Conservation (phyloP, 2,888 invertebrate genomes). For the Ennomos quercinarius region DNA sequence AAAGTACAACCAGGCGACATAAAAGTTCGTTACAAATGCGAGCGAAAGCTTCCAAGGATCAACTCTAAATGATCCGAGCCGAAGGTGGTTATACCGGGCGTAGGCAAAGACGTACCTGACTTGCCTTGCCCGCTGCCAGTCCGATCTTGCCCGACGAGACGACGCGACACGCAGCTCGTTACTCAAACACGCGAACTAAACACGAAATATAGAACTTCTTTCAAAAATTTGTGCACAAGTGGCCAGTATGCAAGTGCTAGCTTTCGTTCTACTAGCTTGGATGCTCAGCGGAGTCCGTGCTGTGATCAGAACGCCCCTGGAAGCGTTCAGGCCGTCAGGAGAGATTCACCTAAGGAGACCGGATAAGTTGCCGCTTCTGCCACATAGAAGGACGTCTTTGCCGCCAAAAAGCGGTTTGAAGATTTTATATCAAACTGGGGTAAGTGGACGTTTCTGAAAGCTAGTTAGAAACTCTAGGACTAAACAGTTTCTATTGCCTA, state of each 20-base stretch:
- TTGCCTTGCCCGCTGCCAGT: conserved; percentile 75
- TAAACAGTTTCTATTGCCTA: too few species aligned
- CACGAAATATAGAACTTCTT: conserved; percentile 44
- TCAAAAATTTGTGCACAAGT: conserved; percentile 50
- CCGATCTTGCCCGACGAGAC: conserved; percentile 69
- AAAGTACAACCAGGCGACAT: not conserved
- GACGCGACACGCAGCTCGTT: conserved; percentile 66
- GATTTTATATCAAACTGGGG: conserved; percentile 91
- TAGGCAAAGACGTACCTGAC: conserved; percentile 82
- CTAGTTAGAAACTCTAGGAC: conserved; percentile 5
- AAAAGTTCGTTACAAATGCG: conserved; percentile 12
- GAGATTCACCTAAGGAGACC: conserved; percentile 79
- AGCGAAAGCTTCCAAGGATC: conserved; percentile 62
- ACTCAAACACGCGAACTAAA: conserved; percentile 51
- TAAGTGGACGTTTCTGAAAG: conserved; percentile 72
- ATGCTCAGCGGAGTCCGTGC: conserved; percentile 68
- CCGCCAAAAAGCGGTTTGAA: conserved; percentile 83
- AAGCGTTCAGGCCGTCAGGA: conserved; percentile 81
- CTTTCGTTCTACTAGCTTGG: conserved; percentile 69
- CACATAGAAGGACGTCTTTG: conserved; percentile 80
- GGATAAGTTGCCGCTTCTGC: conserved; percentile 73
- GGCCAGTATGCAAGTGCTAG: conserved; percentile 73
- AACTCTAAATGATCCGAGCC: conserved; percentile 58
- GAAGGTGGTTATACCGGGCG: conserved; percentile 81
- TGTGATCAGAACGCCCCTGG: conserved; percentile 83